Conservation (phyloP, 1,140 invertebrate species). For the Cyclargus thomasi region DNA sequence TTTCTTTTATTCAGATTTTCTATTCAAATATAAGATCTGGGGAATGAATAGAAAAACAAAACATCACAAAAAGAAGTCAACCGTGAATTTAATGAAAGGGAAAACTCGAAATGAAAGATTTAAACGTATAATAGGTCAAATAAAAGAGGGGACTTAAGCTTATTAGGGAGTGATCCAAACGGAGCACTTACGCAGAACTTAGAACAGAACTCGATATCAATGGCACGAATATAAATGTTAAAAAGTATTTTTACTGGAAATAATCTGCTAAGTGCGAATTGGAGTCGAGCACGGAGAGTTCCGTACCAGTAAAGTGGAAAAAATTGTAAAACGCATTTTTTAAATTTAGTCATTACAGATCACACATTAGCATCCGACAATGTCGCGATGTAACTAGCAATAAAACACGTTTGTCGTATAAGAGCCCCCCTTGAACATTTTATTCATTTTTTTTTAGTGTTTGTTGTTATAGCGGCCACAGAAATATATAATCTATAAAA, state of each 20-base stretch:
- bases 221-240: slow-evolving; percentile 47
- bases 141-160: slow-evolving; percentile 38
- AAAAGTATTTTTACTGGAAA: slow-evolving; percentile 61
- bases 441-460: too few species aligned
- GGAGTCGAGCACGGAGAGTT: too few species aligned
- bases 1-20: slow-evolving; percentile 12
- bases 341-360: too few species aligned
- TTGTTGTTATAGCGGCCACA: too few species aligned
- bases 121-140: slow-evolving; percentile 40
- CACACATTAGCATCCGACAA: too few species aligned
- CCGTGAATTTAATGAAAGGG: slow-evolving; percentile 38
- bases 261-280: too few species aligned
- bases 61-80: slow-evolving; percentile 24
- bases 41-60: slow-evolving; percentile 20
- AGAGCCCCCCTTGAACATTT: too few species aligned
- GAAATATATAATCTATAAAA: too few species aligned
- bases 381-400: too few species aligned
- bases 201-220: slow-evolving; percentile 65
- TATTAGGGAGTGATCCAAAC: slow-evolving; percentile 48
- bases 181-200: slow-evolving; percentile 54
- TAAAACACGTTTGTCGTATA: too few species aligned
- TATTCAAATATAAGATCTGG: slow-evolving; percentile 5
- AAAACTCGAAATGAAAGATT: slow-evolving; percentile 31
- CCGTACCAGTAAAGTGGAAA: too few species aligned
- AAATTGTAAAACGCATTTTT: too few species aligned